Evolutionary conservation across 2,113 vertebrate species (phyloP), one percentile per base, ranked within the genome.

Genomic region (Mixornis gularis): DNA sequence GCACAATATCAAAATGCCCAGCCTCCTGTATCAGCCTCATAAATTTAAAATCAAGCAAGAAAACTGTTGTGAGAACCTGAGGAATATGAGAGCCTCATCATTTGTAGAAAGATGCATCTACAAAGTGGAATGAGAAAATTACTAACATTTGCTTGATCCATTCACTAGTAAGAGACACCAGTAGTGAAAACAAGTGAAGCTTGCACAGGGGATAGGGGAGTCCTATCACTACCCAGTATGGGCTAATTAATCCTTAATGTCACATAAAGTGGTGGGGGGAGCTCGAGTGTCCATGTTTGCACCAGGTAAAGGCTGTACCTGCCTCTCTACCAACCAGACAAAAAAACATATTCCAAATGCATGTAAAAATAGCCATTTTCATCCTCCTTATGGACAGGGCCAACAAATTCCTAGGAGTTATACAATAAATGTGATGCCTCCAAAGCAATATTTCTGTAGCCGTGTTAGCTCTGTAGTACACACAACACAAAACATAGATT

Each of bases 401-500:
- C 16, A 85, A 78, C 27, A 32, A 83, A 74, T 64, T 91, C 44
- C 48, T 78, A 56, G 36, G 52, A 83, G 40, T 79, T 62, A 62
- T 12, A 49, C 9, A 51, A 32, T 49, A 72, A 1, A 3, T 10
- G 46, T 19, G 12, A 68, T 63, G 44, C 32, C 8, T 71, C 53
- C 51, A 80, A 58, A 85, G 56, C 40, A 86, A 6, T 53, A 58
- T 82, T 92, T 94, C 51, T 79, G 34, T 27, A 62, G 51, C 21
- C 82, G 34, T 63, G 20, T 24, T 38, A 56, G 48, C 58, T 60
- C 70, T 70, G 58, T 46, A 51, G 52, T 36, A 74, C 62, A 81
- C 66, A 89, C 62, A 51, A 25, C 29, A 71, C 46, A 95, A 92
- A 94, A 73, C 71, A 74, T 46, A 91, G 58, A 89, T 78, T n/a